These are phyloP conservation scores for Sturnus vulgaris DNA, from an alignment of 2,113 vertebrate species.

Conservation along the genomic window DNA sequence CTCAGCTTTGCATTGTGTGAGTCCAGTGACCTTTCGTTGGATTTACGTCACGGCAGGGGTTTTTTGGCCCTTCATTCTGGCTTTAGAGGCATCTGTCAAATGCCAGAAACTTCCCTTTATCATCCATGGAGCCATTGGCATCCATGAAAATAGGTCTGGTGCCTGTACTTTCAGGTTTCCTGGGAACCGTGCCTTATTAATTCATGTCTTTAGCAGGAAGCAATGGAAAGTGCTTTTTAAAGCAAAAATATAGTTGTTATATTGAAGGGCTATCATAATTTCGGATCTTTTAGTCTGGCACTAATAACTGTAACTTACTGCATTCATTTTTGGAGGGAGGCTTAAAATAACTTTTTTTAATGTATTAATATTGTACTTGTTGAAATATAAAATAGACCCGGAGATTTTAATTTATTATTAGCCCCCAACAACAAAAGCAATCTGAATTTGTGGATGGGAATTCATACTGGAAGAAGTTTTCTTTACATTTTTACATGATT, in stretches of 20 bases:
- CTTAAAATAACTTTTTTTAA: constrained; percentile 45
- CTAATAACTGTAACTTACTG: constrained; percentile 48
- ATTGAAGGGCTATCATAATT: constrained; percentile 47
- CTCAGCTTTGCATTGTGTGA: background rate
- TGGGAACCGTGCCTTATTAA: constrained; percentile 55
- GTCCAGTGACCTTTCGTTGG: constrained; percentile 23
- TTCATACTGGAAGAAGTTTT: constrained; percentile 8
- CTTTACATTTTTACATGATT: constrained; percentile 8
- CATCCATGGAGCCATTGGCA: background rate
- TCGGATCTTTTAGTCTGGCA: constrained; percentile 20
- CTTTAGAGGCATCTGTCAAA: background rate
- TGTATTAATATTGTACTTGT: constrained; percentile 28
- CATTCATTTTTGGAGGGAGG: constrained; percentile 26
- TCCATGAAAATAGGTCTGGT: background rate
- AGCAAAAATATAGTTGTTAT: constrained; percentile 56
- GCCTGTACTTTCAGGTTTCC: constrained; percentile 41
- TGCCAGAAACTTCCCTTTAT: constrained; percentile 20
- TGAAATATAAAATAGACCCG: constrained; percentile 24
- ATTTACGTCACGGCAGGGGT: background rate
- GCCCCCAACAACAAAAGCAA: constrained; percentile 30
- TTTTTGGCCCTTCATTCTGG: background rate
- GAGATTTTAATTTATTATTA: constrained; percentile 48
- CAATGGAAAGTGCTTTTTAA: constrained; percentile 42
- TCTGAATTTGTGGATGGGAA: constrained; percentile 25
- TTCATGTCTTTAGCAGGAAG: constrained; percentile 30